These are phyloP conservation scores for Actias luna DNA, from an alignment of 2,888 invertebrate genomes.

Conservation along the genomic window DNA sequence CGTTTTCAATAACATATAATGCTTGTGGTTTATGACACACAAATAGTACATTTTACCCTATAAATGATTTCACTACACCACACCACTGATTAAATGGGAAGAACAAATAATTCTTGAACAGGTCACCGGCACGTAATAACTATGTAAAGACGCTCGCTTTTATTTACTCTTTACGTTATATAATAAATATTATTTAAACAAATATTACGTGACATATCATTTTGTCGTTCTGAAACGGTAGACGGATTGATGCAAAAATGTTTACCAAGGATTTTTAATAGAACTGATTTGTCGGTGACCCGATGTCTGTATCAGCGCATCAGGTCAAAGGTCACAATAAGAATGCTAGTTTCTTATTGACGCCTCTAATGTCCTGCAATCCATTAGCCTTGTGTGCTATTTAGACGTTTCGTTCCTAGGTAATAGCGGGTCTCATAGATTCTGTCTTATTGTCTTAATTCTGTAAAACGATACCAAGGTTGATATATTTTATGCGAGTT, in stretches of 20 bases:
- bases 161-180: conserved; percentile 28
- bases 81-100: conserved; percentile 32
- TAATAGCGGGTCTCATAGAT: conserved; percentile 46
- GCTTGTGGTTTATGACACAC: neutral
- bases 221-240: conserved; percentile 7
- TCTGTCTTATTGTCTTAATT: conserved; percentile 29
- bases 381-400: conserved; percentile 73
- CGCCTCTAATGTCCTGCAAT: conserved; percentile 59
- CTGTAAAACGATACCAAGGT: conserved; percentile 29
- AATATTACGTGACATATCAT: conserved; percentile 14
- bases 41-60: conserved; percentile 10
- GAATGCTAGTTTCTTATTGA: conserved; percentile 70
- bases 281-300: conserved; percentile 13
- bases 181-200: conserved; percentile 25
- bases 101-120: conserved; percentile 38
- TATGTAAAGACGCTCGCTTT: conserved; percentile 26
- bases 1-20: too few species aligned
- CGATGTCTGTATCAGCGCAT: conserved; percentile 26
- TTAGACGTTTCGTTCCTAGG: conserved; percentile 50
- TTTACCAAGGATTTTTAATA: conserved; percentile 14
- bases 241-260: conserved; percentile 10
- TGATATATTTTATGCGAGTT: conserved; percentile 10
- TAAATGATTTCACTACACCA: conserved; percentile 27
- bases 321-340: conserved; percentile 55
- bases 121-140: conserved; percentile 26